Conservation (phyloP, 2,888 invertebrate genomes). For the Luffia ferchaultella region DNA sequence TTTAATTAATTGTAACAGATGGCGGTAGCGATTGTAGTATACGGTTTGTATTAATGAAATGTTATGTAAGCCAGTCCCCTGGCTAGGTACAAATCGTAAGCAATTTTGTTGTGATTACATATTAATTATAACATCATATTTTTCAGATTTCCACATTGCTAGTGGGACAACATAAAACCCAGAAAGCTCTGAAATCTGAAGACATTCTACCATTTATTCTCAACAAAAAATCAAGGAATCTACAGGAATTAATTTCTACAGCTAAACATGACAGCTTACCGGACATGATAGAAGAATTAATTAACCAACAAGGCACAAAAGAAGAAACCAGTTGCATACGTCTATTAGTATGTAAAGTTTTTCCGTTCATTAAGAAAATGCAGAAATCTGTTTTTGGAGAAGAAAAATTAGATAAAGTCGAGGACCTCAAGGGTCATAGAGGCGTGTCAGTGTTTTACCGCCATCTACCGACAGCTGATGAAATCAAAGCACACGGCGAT, state of each 20-base stretch:
- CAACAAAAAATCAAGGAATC: conserved; percentile 64
- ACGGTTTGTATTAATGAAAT: too few relatives aligned
- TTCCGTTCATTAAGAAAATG: conserved; percentile 80
- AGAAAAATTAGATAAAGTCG: conserved; percentile 25
- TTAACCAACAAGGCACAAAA: conserved; percentile 58
- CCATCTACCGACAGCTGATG: conserved; percentile 68
- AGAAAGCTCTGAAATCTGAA: conserved; percentile 30
- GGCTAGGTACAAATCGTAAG: too few relatives aligned
- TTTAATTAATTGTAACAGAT: too few relatives aligned
- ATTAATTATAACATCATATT: too few relatives aligned
- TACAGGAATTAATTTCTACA: conserved; percentile 63
- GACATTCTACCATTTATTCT: conserved; percentile 65
- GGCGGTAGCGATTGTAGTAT: too few relatives aligned
- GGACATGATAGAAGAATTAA: conserved; percentile 65
- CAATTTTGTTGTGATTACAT: too few relatives aligned
- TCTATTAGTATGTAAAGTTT: conserved; percentile 78
- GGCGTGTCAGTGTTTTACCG: conserved; percentile 60
- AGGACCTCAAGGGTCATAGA: conserved; percentile 28
- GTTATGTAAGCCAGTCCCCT: too few relatives aligned
- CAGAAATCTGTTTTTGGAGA: conserved; percentile 71
- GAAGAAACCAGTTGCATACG: conserved; percentile 75
- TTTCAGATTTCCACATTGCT: conserved; percentile 70
- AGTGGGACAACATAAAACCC: conserved; percentile 36
- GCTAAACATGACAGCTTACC: conserved; percentile 71
- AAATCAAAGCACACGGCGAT: conserved; percentile 67